Conservation (phyloP, 2,113 vertebrate genomes). For the Columba livia region DNA sequence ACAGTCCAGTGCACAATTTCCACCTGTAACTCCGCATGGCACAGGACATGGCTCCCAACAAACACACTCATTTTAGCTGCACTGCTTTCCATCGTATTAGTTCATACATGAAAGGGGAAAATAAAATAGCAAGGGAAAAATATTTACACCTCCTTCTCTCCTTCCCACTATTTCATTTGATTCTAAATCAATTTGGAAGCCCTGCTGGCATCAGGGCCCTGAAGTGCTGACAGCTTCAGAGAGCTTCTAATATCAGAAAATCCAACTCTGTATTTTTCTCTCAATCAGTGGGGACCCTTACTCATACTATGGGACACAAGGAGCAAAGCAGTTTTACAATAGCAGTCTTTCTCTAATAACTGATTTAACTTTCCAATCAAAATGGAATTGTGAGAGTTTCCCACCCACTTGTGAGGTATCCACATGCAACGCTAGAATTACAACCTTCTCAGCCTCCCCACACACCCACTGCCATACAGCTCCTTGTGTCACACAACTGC, state of each 20-base stretch:
- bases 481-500: background rate
- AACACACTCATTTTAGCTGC: background rate
- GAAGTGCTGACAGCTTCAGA: background rate
- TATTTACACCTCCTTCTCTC: background rate
- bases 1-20: background rate
- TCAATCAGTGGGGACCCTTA: background rate
- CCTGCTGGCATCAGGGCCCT: background rate
- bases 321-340: background rate
- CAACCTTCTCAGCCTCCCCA: background rate
- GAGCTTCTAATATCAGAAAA: background rate
- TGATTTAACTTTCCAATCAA: background rate
- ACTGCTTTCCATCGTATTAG: background rate
- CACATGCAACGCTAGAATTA: background rate
- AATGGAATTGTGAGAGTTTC: conserved; percentile 18
- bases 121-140: conserved; percentile 30
- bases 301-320: background rate
- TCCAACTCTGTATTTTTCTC: background rate
- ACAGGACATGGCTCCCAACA: background rate
- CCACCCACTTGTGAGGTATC: background rate
- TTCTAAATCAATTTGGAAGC: conserved; percentile 1
- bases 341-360: background rate
- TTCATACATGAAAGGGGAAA: background rate
- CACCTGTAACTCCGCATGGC: background rate
- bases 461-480: background rate
- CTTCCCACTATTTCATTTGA: background rate